These are phyloP conservation scores for Tachysurus vachellii DNA, from an alignment of 2,113 vertebrate species.

Conservation along the genomic window DNA sequence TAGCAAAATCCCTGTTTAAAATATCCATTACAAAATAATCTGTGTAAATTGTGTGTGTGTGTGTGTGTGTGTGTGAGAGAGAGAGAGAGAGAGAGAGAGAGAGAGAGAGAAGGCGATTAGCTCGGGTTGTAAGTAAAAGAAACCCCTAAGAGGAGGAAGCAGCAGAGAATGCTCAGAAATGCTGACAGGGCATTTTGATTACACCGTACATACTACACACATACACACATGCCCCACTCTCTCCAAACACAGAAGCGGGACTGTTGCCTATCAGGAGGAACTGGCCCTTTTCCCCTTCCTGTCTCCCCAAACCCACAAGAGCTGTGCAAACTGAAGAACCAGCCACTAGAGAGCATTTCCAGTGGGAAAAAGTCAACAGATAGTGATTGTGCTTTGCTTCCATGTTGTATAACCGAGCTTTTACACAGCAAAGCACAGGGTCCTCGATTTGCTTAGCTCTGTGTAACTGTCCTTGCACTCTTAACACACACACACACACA, in stretches of 20 bases:
- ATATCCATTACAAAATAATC: constrained; percentile 13
- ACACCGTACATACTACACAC: constrained; percentile 54
- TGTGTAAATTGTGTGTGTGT: constrained; percentile 18
- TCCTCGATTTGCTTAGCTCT: neutral
- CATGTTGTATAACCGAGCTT: neutral
- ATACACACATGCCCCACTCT: constrained; percentile 62
- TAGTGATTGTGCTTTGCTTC: neutral
- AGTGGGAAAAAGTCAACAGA: neutral
- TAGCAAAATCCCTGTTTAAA: constrained; percentile 4
- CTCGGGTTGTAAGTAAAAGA: constrained; percentile 23
- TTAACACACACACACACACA: neutral
- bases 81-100: neutral
- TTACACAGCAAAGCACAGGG: neutral
- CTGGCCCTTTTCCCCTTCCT: constrained; percentile 85
- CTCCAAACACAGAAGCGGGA: constrained; percentile 66
- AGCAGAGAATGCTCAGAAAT: constrained; percentile 75
- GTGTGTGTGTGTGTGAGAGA: constrained; percentile 23
- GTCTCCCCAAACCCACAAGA: constrained; percentile 51
- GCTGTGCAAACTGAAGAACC: neutral
- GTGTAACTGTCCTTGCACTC: neutral
- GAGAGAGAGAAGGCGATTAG: neutral
- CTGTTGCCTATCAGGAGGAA: constrained; percentile 83
- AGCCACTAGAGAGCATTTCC: constrained; percentile 21
- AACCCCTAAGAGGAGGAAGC: constrained; percentile 70
- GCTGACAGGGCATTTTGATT: constrained; percentile 77